Evolutionary conservation across 2,888 invertebrate species (phyloP), one percentile per base, ranked within the genome.

Genomic region (Trichopria drosophilae): DNA sequence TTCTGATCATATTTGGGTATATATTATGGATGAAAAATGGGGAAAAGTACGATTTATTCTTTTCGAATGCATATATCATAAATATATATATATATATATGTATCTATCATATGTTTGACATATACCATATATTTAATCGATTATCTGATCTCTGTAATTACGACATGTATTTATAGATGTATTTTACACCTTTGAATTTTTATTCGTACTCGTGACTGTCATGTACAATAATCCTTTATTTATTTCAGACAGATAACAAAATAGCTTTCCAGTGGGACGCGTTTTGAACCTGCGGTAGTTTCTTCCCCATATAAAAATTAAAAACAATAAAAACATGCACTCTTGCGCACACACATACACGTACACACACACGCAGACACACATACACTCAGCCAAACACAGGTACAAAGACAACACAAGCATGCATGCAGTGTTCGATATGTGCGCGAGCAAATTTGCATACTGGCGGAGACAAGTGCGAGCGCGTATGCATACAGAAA

Each of bases 211-310:
- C 24, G 24, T 60, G 59, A 63, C 59, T 51, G 59, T 55, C 67
- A 65, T 65, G 67, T 68, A 65, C 64, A 67, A 66, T 67, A 69
- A 72, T 72, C 63, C 58, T 71, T 69, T 72, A 63, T 73, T 72
- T 72, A 74, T 75, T 75, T 73, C 73, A 72, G 72, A 74, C 72
- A 71, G 73, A 73, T 75, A 73, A 73, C 72, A 73, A 69, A n/a
- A 72, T 75, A 75, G 72, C 70, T 75, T 74, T 72, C 69, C 73
- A 70, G 67, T 69, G 66, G 72, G 70, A 72, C 62, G 66, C 65
- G 67, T 71, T 69, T 70, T 69, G 69, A 69, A 66, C 66, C 72
- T 72, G 71, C 73, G 68, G 70, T 69, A 69, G 64, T 69, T 67
- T 67, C 53, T 52, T 56, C 51, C 58, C 51, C 50, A 59, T 56